phyloP scores from a whole-genome alignment of 2,113 vertebrate genomes.

The Mormoops blainvillei region DNA sequence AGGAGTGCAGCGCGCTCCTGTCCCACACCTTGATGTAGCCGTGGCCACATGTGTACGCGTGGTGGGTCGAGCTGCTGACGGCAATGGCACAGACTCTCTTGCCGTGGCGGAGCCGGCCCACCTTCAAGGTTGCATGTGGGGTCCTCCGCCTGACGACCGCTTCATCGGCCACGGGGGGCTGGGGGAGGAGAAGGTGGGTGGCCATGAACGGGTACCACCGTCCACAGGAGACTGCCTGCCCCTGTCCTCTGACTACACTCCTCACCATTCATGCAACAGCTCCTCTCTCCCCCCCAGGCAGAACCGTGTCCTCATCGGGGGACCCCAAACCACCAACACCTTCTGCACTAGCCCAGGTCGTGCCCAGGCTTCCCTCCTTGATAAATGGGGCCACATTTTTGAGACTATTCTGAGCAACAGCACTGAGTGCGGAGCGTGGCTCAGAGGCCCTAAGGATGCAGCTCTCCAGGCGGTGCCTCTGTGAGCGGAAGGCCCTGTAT shows the following conservation, averaged over 20 bases:
- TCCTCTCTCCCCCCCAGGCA: not conserved
- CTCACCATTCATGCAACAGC: not conserved
- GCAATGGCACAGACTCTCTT: slow-evolving; percentile 53
- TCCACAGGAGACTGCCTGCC: not conserved
- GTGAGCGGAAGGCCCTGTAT: not conserved
- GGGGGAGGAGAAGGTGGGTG: not conserved
- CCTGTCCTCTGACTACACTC: not conserved
- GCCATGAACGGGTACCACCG: not conserved
- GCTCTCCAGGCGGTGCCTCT: not conserved
- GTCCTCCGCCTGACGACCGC: not conserved
- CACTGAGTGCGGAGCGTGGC: not conserved
- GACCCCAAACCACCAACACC: not conserved
- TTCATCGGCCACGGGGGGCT: slow-evolving; percentile 35
- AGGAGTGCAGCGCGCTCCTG: not conserved
- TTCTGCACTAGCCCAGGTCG: not conserved
- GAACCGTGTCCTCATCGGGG: not conserved
- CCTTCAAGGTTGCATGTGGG: not conserved
- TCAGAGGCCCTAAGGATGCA: not conserved
- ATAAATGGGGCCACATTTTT: not conserved
- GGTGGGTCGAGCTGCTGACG: slow-evolving; percentile 6
- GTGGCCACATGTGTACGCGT: slow-evolving; percentile 39
- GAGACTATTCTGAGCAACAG: not conserved
- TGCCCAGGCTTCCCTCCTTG: not conserved
- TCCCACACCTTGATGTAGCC: slow-evolving; percentile 64
- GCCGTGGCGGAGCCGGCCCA: slow-evolving; percentile 32